These are phyloP conservation scores for Amazona vittata DNA, from an alignment of 2,113 vertebrate species.

Conservation along the genomic window DNA sequence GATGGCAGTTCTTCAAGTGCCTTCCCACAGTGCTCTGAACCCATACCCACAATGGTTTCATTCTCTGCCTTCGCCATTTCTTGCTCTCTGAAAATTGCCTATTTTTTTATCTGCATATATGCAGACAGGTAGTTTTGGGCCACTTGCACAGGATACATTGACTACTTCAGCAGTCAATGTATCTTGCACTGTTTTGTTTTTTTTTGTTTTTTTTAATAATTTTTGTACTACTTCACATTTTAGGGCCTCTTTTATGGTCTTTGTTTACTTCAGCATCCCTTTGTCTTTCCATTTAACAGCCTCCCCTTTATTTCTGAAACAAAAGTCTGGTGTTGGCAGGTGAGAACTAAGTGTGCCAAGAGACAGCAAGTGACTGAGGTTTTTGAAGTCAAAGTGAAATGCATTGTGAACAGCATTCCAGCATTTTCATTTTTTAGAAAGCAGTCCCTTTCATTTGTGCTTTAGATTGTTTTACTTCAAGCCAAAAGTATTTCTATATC, in stretches of 20 bases:
- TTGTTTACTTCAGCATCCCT: neutral
- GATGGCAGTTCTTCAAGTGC: neutral
- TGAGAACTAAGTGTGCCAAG: neutral
- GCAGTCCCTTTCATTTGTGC: neutral
- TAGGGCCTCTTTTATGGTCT: neutral
- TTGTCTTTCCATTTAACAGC: neutral
- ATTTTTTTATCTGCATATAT: neutral
- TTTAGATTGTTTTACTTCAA: neutral
- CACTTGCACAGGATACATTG: neutral
- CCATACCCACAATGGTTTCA: neutral
- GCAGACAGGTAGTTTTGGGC: neutral
- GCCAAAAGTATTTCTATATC: neutral
- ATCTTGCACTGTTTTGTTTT: neutral
- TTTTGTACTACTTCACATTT: neutral
- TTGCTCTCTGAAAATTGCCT: neutral
- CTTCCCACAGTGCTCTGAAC: neutral
- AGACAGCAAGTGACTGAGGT: neutral
- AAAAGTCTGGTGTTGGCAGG: accelerated
- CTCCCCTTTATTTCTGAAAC: neutral
- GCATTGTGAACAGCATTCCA: neutral
- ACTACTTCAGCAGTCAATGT: neutral
- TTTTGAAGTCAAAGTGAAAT: neutral
- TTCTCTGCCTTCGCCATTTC: neutral
- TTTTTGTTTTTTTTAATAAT: neutral
- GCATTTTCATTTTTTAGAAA: neutral